Conservation (phyloP, 2,797 vertebrate genomes). For the Acridotheres tristis region DNA sequence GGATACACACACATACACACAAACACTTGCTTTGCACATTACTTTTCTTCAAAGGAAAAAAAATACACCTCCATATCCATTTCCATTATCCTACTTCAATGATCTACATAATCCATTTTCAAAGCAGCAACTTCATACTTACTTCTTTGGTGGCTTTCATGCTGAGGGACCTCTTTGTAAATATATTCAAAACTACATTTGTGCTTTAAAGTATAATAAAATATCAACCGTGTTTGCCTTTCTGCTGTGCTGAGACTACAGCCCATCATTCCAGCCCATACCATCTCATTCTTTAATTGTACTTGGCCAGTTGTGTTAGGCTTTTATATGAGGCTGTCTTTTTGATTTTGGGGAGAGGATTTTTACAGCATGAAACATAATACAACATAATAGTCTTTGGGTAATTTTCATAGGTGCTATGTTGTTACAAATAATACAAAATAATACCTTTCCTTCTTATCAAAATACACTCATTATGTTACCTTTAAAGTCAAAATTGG, state of each 20-base stretch:
- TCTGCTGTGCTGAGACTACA: neutral
- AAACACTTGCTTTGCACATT: neutral
- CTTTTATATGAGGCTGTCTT: conserved; percentile 2
- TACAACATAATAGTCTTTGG: neutral
- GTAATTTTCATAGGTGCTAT: neutral
- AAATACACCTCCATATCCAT: neutral
- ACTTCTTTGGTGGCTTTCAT: neutral
- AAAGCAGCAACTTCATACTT: neutral
- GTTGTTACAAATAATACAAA: conserved; percentile 5
- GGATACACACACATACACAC: rapidly evolving
- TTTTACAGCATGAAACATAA: neutral
- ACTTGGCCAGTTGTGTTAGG: neutral
- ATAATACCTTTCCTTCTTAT: conserved; percentile 10
- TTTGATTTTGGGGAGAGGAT: conserved; percentile 11
- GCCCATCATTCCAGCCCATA: neutral
- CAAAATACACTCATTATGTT: neutral
- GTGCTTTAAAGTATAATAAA: conserved; percentile 14
- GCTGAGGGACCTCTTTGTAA: neutral
- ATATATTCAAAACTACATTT: neutral
- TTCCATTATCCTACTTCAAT: neutral
- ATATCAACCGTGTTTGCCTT: neutral
- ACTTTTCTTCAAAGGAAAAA: neutral
- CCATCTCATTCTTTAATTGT: neutral
- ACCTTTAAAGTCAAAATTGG: neutral
- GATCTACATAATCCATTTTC: neutral